These are phyloP conservation scores for Cataglyphis livida DNA, from an alignment of 2,888 invertebrate species.

Conservation along the genomic window DNA sequence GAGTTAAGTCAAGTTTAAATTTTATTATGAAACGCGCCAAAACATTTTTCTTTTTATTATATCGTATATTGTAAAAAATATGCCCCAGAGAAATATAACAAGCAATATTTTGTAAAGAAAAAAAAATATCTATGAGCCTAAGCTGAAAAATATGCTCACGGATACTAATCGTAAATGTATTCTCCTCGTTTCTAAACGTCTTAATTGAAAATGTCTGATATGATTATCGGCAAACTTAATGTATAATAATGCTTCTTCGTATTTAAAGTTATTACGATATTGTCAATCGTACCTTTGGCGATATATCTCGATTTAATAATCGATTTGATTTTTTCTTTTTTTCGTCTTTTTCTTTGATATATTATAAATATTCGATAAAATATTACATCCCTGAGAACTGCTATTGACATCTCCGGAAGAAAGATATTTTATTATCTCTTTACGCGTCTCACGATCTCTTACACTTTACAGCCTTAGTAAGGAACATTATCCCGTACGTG, in stretches of 20 bases:
- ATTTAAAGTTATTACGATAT: slow-evolving; percentile 51
- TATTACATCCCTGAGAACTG: slow-evolving; percentile 74
- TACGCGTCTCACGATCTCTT: background rate
- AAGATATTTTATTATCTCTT: slow-evolving; percentile 60
- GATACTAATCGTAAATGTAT: background rate
- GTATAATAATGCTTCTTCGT: slow-evolving; percentile 22
- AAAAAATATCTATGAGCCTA: background rate
- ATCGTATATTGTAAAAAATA: background rate
- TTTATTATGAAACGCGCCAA: background rate
- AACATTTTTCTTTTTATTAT: slow-evolving; percentile 1
- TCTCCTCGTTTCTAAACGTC: background rate
- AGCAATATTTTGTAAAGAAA: background rate
- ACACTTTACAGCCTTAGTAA: slow-evolving; percentile 85
- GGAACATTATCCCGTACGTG: slow-evolving; percentile 91
- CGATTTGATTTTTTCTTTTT: background rate
- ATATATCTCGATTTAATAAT: slow-evolving; percentile 27
- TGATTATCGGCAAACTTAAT: slow-evolving; percentile 20
- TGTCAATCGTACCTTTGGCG: slow-evolving; percentile 56
- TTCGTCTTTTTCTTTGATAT: slow-evolving; percentile 1
- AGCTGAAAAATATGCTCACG: background rate
- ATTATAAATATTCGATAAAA: slow-evolving; percentile 63
- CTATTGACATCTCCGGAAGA: slow-evolving; percentile 72
- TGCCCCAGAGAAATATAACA: background rate
- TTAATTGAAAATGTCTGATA: background rate
- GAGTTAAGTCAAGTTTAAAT: background rate